Evolutionary conservation across 2,113 vertebrate species (phyloP), one percentile per base, ranked within the genome.

Genomic region (Paralichthys olivaceus): DNA sequence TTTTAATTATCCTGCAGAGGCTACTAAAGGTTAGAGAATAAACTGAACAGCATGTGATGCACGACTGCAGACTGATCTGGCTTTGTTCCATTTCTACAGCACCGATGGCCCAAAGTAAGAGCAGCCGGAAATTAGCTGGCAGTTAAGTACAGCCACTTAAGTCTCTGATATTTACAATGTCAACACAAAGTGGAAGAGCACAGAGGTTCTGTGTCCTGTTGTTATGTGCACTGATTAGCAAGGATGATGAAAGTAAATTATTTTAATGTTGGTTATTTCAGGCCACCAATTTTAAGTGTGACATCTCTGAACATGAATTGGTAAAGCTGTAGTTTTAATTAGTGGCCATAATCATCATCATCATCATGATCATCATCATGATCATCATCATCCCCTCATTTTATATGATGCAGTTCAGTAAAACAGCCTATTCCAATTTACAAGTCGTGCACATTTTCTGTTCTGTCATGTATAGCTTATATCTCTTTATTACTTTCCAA

Each of bases 101-200:
- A 5, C 53, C 72, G 65, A 84, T 25, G 29, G 15, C 64, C 51
- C 55, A 59, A 55, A 66, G 56, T 79, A 84, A 75, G 66, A 71
- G 68, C 69, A 63, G 71, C 43, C 54, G 82, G 80, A 87, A 91
- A 84, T 84, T 62, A 82, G 79, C 80, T 37, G 9, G 57, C 69
- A 23, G 63, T 87, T 85, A 87, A 90, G 65, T 53, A 57, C 43
- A 75, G 75, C 26, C 80, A 79, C 80, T 89, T 79, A 72, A 58
- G 59, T 61, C 57, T 85, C 56, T 77, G 69, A 76, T 84, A 77
- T 84, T 81, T 86, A 83, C 78, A 87, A 75, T 75, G 82, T 84
- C 80, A 84, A 85, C 77, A 81, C 69, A 72, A 60, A 83, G 61
- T 25, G 25, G 47, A n/a, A 47, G 45, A 6, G 55, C 37, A 69